Base-by-base conservation (phyloP, 2,797 vertebrate species). In the Mus caroli region DNA sequence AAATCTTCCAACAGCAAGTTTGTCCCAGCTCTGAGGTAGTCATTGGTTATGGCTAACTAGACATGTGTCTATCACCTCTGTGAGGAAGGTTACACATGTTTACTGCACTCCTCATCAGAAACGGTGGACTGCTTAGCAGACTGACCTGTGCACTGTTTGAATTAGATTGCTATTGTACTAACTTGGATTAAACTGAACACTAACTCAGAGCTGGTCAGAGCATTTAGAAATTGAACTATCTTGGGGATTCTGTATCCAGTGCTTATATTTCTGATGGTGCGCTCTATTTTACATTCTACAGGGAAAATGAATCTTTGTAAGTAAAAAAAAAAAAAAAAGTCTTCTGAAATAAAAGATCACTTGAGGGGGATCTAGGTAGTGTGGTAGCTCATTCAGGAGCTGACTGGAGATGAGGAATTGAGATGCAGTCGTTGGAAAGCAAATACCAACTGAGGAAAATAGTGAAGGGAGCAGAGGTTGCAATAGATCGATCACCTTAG, bases 61-160 rank as follows among this genome's bases (percentile, higher is more conserved):
- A 6, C 14, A 62, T 60, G 60, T 40, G 24, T 15, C 24, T 97
- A 0, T 82, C 96, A 94, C 98, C 98, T 99, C 99, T 86, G 96
- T 99, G 62, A 98, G 97, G 88, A 99, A 98, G 94, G 20, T 78
- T 99, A 99, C 94, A 99, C 92, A 9, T 99, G 98, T 62, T 99
- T 99, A 94, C 98, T 99, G 50, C 99, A 94, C 98, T 99, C 52
- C 99, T 99, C 77, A 43, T 99, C 64, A 99, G 99, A 88, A 99
- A 98, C 78, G 99, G 99, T 92, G 99, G 99, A 75, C 98, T 99
- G 80, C 99, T 99, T 73, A 98, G 90, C 95, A 99, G 99, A 37
- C 95, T 99, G 94, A 98, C 60, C 98, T 99, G 54, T 99, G 99
- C 85, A 97, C 2, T 96, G 98, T 5, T 20, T 99, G 26, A 98